A percentile compares a stretch with the other conserved stretches of the same genome.
phyloP scores from a whole-genome alignment of 1,140 invertebrate genomes.

The Forficula auricularia region DNA sequence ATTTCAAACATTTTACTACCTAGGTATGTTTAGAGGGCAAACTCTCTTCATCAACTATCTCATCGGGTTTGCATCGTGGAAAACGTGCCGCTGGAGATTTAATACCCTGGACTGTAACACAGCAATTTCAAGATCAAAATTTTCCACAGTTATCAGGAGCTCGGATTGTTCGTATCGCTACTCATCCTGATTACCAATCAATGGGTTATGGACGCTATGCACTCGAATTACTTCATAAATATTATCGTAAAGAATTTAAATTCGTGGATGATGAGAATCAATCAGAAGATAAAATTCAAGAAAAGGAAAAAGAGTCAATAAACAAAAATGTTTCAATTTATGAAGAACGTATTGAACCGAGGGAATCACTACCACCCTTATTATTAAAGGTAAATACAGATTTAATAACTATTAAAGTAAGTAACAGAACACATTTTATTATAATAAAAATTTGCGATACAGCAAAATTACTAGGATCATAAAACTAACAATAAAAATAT shows the following conservation, averaged over 20 bases:
- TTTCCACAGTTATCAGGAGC: slow-evolving; percentile 83
- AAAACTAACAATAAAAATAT: too few relatives aligned
- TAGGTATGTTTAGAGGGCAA: slow-evolving; percentile 88
- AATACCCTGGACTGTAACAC: slow-evolving; percentile 94
- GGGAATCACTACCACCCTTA: slow-evolving; percentile 48
- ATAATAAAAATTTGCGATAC: too few relatives aligned
- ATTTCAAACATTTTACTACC: slow-evolving; percentile 11
- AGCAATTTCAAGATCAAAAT: slow-evolving; percentile 87
- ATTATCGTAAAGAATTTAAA: slow-evolving; percentile 78
- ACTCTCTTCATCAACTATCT: slow-evolving; percentile 65
- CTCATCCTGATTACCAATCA: slow-evolving; percentile 94
- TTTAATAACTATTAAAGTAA: too few relatives aligned
- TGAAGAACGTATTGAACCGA: slow-evolving; percentile 43
- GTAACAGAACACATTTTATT: too few relatives aligned
- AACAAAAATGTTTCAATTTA: slow-evolving; percentile 37
- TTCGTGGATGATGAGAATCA: slow-evolving; percentile 43
- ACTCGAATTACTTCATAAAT: slow-evolving; percentile 64
- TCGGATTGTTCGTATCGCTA: slow-evolving; percentile 87
- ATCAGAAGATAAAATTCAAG: slow-evolving; percentile 18
- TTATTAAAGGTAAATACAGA: slow-evolving; percentile 39
- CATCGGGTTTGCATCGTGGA: slow-evolving; percentile 61
- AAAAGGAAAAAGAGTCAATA: slow-evolving; percentile 33
- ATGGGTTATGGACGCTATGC: slow-evolving; percentile 91
- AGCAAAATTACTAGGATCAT: too few relatives aligned
- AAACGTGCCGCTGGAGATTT: slow-evolving; percentile 86